Conservation (phyloP, 2,113 vertebrate genomes). For the Patagioenas fasciata region DNA sequence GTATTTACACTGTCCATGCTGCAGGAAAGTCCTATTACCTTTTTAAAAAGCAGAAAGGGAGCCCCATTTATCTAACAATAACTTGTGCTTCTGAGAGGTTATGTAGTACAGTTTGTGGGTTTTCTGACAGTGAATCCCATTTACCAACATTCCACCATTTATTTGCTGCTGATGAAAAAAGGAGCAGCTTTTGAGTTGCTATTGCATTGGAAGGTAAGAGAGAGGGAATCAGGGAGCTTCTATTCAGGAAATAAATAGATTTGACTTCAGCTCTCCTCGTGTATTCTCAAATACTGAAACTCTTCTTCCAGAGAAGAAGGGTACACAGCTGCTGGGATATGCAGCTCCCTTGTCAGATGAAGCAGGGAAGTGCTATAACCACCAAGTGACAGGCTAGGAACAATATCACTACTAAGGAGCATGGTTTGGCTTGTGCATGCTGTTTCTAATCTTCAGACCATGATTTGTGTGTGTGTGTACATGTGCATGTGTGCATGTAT, state of each 20-base stretch:
- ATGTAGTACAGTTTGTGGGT: background rate
- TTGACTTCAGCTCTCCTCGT: background rate
- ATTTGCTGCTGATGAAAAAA: background rate
- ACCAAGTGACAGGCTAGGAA: background rate
- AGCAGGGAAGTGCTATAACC: background rate
- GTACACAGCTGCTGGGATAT: background rate
- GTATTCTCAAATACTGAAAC: background rate
- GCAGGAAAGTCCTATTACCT: background rate
- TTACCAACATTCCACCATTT: background rate
- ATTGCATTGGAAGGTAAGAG: background rate
- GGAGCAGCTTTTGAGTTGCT: background rate
- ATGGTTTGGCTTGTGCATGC: background rate
- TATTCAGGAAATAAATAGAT: background rate
- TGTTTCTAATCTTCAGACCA: background rate
- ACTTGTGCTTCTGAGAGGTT: background rate
- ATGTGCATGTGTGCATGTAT: background rate
- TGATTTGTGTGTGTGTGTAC: background rate
- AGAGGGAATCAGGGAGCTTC: background rate
- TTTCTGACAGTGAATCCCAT: background rate
- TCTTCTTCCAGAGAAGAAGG: background rate
- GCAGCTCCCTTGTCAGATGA: background rate
- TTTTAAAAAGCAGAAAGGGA: background rate
- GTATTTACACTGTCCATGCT: background rate
- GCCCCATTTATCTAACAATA: background rate
- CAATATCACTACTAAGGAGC: background rate